Evolutionary conservation across 2,888 invertebrate species (phyloP), one percentile per base, ranked within the genome.

Genomic region (Platycheirus rosarum): DNA sequence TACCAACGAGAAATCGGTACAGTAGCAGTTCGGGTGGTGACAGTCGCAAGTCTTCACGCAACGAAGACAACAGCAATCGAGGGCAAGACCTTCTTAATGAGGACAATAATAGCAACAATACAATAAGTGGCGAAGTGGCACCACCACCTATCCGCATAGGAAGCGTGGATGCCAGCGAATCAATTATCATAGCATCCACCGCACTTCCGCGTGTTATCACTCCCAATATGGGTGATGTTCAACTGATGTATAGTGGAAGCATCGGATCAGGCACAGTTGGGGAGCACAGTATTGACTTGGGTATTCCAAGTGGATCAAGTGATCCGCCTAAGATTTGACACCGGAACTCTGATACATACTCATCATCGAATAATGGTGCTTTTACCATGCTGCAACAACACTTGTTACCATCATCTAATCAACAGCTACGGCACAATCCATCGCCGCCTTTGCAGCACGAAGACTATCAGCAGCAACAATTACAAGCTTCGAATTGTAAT

Each of bases 281-380:
- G 0, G 73, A 89, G 44, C 86, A 88, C 14, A 89, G 87, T 86
- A 87, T 87, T 37, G 89, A 89, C 29, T 84, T 89, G 85, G 88
- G 87, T 29, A 48, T 89, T 86, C 87, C 87, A 75, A 88, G 88
- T 62, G 87, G 85, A 65, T 87, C 87, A 65, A 88, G 88, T 73
- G 87, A 88, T 63, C 87, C 86, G 69, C 87, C 88, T 85, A 89
- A 89, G 85, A 91, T 91, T 88, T 91, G 90, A 91, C 90, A 91
- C 87, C 88, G 88, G 87, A 88, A 88, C 87, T 87, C 87, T 85
- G 89, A 89, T 71, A 88, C 88, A 62, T 89, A 88, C 82, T 89
- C 89, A 60, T 86, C 88, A 71, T 89, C 88, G 79, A 89, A 88
- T 76, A 87, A 88, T 79, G 88, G 85, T 80, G 77, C 68, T 80